Percentiles rank a stretch among this genome's conserved stretches.
phyloP scores from a whole-genome alignment of 2,113 vertebrate genomes.

The Eubucco bourcierii region DNA sequence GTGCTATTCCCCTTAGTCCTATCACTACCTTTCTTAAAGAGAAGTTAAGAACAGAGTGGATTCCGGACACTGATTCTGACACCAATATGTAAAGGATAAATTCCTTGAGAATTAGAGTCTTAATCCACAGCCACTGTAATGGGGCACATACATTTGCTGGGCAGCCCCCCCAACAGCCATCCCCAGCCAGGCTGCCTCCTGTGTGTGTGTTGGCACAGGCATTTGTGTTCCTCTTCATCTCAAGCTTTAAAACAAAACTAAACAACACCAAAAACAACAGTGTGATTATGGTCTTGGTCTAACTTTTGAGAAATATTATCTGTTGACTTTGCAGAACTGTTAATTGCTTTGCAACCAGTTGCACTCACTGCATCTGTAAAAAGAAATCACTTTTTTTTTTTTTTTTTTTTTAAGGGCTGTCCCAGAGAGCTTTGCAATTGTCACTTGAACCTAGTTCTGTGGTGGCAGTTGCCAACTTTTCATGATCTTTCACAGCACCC shows the following conservation, averaged over 20 bases:
- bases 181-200: not conserved
- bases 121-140: not conserved
- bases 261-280: not conserved
- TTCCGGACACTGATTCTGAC: not conserved
- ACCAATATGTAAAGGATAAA: not conserved
- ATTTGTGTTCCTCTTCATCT: not conserved
- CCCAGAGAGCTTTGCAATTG: not conserved
- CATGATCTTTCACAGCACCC: not conserved
- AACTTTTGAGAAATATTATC: not conserved
- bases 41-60: not conserved
- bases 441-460: not conserved
- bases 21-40: not conserved
- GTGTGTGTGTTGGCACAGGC: not conserved
- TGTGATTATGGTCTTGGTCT: not conserved
- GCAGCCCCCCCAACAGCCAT: rapidly evolving
- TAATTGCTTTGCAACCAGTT: not conserved
- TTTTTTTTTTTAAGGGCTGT: not conserved
- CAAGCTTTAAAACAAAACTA: rapidly evolving
- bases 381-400: not conserved
- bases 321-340: not conserved
- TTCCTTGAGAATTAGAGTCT: not conserved
- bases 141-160: not conserved
- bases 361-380: not conserved
- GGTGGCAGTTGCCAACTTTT: not conserved
- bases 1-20: too few species aligned